Evolutionary conservation across 2,797 vertebrate genomes (phyloP), one percentile per base, ranked within the genome.

Genomic region (Trachurus trachurus): DNA sequence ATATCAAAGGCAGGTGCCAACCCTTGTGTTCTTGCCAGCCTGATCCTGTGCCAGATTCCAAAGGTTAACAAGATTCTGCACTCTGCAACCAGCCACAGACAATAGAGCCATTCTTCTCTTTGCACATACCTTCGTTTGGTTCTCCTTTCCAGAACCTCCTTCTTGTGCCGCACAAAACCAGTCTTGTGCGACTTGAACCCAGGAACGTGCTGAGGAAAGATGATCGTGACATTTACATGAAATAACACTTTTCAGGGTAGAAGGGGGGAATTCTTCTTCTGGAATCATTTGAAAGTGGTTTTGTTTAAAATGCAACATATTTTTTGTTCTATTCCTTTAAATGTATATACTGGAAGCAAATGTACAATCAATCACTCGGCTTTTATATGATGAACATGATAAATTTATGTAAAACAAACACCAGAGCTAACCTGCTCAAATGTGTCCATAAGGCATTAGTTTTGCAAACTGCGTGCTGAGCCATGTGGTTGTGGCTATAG

Each of bases 1-100:
- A 77, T 82, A 88, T 91, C 87, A 90, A 78, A 50, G 66, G 79
- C 80, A 93, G 88, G 90, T 93, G 93, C 85, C 92, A 93, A 72
- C 62, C 85, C 79, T 86, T 90, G 88, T 85, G 65, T 80, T 57
- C 15, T 39, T 88, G 91, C 91, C 93, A 92, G 82, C 57, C 76
- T 63, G 80, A 84, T 74, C 57, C 70, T 6, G 29, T 74, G 91
- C 87, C 89, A 93, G 82, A 92, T 90, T 91, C 86, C 86, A 90
- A 94, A 91, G 90, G 89, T 91, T 91, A 94, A 93, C 85, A 88
- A 88, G 89, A 89, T 90, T 90, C 88, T 90, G 87, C 90, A 86
- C 86, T 87, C 81, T 90, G 84, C 78, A 84, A 85, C 78, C 85
- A 90, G 82, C 78, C 65, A 1, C 71, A 87, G 80, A 94, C 91